Percentiles rank a stretch among this genome's conserved stretches.
These are phyloP conservation scores for Epizoanthus scotinus DNA, from an alignment of 92 coral and sea anemone genomes.

Conservation along the genomic window DNA sequence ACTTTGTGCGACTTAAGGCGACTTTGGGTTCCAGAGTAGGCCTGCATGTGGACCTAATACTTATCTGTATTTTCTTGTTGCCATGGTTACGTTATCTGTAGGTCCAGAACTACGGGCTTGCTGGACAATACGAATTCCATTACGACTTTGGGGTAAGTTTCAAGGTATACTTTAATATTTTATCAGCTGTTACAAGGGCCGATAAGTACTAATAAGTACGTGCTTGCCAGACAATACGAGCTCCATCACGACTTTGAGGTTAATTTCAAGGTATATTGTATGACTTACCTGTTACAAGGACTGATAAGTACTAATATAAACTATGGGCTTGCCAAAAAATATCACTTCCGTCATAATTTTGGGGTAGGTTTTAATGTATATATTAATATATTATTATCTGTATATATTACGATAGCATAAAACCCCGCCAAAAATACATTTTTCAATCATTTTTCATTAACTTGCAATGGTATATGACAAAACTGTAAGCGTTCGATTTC, in stretches of 20 bases:
- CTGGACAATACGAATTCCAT: conserved; percentile 92
- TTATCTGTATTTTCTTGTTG: neutral
- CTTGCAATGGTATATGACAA: no score
- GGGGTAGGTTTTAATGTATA: no score
- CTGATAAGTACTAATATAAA: neutral
- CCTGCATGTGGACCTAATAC: neutral
- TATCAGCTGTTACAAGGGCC: neutral
- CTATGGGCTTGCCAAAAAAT: no score
- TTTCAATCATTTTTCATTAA: no score
- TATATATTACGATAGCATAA: no score
- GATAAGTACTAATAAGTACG: neutral
- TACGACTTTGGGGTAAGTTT: conserved; percentile 85
- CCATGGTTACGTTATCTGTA: conserved; percentile 25
- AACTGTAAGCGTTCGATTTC: no score
- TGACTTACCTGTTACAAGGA: neutral
- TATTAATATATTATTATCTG: no score
- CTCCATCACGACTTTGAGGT: conserved; percentile 88
- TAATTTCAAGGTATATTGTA: neutral
- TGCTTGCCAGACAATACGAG: conserved; percentile 94
- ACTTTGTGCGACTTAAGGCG: no score
- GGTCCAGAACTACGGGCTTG: conserved; percentile 97
- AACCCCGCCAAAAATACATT: no score
- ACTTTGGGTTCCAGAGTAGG: no score
- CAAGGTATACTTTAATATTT: neutral
- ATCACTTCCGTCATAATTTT: no score